Evolutionary conservation across 2,113 vertebrate genomes (phyloP).

Genomic region (Anarhynchus alexandrinus): DNA sequence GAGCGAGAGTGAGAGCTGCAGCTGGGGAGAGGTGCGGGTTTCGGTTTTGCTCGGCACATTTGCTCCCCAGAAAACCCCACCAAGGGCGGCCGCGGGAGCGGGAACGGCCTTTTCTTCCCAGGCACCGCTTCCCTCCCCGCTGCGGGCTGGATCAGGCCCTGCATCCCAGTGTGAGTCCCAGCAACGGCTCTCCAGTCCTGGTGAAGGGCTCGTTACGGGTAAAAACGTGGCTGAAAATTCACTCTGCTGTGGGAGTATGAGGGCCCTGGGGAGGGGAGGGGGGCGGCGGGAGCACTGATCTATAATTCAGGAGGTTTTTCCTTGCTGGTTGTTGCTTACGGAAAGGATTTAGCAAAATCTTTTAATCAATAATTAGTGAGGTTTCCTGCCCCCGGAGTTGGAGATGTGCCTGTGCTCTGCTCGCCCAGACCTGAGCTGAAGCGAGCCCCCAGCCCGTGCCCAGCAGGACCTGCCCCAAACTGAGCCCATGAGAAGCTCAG

Average conservation of each 20-base stretch:
- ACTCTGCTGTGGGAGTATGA: not conserved
- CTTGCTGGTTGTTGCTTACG: not conserved
- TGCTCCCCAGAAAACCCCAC: not conserved
- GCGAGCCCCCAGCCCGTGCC: rapidly evolving
- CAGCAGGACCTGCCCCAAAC: not conserved
- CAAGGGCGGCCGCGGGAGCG: rapidly evolving
- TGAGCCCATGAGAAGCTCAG: rapidly evolving
- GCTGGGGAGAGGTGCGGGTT: not conserved
- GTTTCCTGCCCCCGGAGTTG: not conserved
- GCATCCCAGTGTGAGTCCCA: not conserved
- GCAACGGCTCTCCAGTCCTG: not conserved
- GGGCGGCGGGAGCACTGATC: not conserved
- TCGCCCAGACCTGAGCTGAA: rapidly evolving
- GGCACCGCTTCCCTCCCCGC: not conserved
- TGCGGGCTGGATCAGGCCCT: not conserved
- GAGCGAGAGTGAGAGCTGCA: not conserved
- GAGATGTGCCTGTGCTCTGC: not conserved
- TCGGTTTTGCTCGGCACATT: not conserved
- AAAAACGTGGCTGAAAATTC: not conserved
- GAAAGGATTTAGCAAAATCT: not conserved
- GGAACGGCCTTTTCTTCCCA: not conserved
- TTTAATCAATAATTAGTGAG: conserved; percentile 33
- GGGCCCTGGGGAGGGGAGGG: not conserved
- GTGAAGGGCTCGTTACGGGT: not conserved
- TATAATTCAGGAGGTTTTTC: not conserved